Evolutionary conservation across 1,140 invertebrate species (phyloP).

Genomic region (Atta colombica): DNA sequence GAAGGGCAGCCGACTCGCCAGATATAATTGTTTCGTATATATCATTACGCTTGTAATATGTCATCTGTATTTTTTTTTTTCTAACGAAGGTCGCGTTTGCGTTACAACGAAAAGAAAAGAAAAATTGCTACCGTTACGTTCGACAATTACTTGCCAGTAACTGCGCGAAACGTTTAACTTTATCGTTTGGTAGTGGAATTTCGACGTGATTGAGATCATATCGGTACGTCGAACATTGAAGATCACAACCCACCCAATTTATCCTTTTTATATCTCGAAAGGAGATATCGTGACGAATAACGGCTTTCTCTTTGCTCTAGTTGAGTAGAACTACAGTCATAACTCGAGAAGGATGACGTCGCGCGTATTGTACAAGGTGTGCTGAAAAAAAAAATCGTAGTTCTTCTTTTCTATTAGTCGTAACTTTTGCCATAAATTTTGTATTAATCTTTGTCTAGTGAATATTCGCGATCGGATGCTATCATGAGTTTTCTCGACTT

Average conservation of each 20-base stretch:
- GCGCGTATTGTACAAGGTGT: not conserved
- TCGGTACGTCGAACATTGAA: not conserved
- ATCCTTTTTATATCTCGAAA: conserved; percentile 34
- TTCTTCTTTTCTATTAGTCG: not conserved
- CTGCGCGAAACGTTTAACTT: conserved; percentile 10
- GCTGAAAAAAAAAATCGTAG: not conserved
- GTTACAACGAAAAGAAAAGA: not conserved
- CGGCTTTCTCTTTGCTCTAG: conserved; percentile 50
- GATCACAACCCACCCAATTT: conserved; percentile 23
- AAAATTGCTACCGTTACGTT: conserved; percentile 10
- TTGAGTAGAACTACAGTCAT: not conserved
- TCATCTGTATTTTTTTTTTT: conserved; percentile 20
- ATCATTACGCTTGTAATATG: conserved; percentile 33
- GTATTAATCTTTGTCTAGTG: not conserved
- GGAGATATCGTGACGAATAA: conserved; percentile 40
- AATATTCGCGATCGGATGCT: not conserved
- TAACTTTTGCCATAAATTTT: not conserved
- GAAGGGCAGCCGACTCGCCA: not conserved
- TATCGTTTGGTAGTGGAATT: conserved; percentile 1
- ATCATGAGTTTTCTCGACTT: not conserved
- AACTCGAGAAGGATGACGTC: not conserved
- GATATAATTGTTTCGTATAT: conserved; percentile 37
- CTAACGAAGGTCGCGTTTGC: not conserved
- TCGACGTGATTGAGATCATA: conserved; percentile 9
- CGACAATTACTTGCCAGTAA: not conserved